phyloP scores from a whole-genome alignment of 2,113 vertebrate genomes.

The Seriola quinqueradiata region DNA sequence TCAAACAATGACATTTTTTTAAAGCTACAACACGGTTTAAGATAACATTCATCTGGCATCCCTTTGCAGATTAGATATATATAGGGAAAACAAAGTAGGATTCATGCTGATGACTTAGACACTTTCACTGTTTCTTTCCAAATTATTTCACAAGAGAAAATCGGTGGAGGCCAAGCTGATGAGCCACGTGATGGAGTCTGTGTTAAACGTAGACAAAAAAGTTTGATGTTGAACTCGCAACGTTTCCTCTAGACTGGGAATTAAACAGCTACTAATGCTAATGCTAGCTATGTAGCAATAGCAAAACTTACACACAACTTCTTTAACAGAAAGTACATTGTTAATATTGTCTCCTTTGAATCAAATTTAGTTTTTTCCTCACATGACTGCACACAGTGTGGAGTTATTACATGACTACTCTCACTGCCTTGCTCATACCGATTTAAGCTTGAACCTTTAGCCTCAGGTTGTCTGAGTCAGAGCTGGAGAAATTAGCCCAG shows the following conservation, averaged over 20 bases:
- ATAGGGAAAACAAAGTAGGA: neutral
- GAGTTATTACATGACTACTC: no score
- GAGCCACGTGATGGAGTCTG: neutral
- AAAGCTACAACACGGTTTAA: neutral
- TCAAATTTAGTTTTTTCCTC: no score
- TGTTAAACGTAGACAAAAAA: neutral
- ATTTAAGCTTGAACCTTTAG: neutral
- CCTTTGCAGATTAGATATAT: neutral
- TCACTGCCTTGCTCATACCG: neutral
- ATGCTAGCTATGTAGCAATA: no score
- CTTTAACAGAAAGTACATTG: no score
- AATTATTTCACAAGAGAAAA: neutral
- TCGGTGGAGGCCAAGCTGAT: neutral
- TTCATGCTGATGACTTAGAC: neutral
- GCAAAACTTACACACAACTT: no score
- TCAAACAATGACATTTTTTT: neutral
- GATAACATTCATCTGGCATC: neutral
- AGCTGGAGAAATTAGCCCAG: neutral
- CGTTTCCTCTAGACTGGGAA: no score
- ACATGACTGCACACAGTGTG: no score
- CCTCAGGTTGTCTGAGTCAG: neutral
- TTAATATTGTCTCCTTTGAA: no score
- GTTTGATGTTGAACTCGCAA: no score
- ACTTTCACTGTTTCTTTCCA: neutral
- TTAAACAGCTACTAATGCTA: no score